Percentiles rank a stretch among this genome's conserved stretches.
Evolutionary conservation across 2,888 invertebrate genomes (phyloP).

Genomic region (Drosophila paramelanica): DNA sequence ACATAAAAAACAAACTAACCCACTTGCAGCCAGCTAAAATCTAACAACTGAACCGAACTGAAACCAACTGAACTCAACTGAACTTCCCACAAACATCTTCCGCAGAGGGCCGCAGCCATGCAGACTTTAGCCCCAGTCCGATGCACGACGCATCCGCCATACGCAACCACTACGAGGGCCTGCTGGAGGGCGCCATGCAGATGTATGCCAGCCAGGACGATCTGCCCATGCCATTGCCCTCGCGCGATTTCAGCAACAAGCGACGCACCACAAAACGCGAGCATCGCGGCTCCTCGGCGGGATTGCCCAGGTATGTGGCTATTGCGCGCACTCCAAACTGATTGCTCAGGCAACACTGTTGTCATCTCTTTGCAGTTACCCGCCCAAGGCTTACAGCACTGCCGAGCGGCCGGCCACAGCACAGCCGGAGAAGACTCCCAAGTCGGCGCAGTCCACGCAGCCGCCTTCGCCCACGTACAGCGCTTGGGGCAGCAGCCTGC

Average conservation of each 20-base stretch:
- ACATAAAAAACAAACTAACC: conserved; percentile 32
- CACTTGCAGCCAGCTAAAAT: conserved; percentile 40
- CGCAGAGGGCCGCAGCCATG: conserved; percentile 69
- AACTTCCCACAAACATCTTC: conserved; percentile 73
- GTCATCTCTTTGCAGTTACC: conserved; percentile 53
- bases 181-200: conserved; percentile 85
- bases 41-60: conserved; percentile 27
- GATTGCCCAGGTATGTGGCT: conserved; percentile 74
- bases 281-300: conserved; percentile 84
- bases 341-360: neutral
- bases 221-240: conserved; percentile 82
- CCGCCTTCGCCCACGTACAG: conserved; percentile 85
- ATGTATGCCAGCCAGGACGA: conserved; percentile 84
- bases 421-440: conserved; percentile 80
- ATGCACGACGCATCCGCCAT: conserved; percentile 83
- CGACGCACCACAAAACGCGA: conserved; percentile 80
- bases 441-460: conserved; percentile 83
- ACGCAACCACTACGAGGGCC: conserved; percentile 84
- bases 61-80: conserved; percentile 51
- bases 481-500: conserved; percentile 86
- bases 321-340: neutral
- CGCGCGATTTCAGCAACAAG: conserved; percentile 79
- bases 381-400: conserved; percentile 65
- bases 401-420: conserved; percentile 84
- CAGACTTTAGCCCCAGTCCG: conserved; percentile 80